Conservation (phyloP, 2,888 invertebrate species). For the Pseudococcus longispinus region DNA sequence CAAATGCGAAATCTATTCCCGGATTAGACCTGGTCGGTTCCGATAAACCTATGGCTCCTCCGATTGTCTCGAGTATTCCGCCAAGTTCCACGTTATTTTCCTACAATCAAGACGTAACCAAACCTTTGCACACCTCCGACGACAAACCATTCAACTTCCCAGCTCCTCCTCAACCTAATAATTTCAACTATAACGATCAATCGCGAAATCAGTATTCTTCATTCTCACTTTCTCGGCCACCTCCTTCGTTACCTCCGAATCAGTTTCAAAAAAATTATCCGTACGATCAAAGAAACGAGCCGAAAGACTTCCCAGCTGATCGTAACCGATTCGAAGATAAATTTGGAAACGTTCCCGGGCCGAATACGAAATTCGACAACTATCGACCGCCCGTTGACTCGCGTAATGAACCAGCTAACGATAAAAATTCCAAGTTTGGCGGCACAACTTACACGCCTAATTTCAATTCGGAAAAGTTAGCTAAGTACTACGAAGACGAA, state of each 20-base stretch:
- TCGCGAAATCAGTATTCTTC: conserved; percentile 28
- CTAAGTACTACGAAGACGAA: conserved; percentile 54
- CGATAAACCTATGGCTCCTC: conserved; percentile 35
- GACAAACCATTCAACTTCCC: conserved; percentile 59
- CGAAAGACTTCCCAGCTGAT: background rate
- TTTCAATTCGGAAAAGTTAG: conserved; percentile 49
- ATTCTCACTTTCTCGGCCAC: background rate
- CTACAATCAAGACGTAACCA: conserved; percentile 57
- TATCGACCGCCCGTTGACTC: background rate
- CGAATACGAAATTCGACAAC: background rate
- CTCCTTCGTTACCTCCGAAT: background rate
- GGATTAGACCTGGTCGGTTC: conserved; percentile 73
- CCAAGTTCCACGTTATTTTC: conserved; percentile 42
- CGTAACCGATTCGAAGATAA: conserved; percentile 20
- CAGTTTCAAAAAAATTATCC: background rate
- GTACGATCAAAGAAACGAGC: background rate
- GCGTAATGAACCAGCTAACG: background rate
- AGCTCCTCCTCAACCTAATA: background rate
- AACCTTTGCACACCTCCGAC: conserved; percentile 58
- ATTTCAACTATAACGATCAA: background rate
- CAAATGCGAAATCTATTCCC: conserved; percentile 69
- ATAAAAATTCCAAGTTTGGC: background rate
- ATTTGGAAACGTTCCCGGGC: background rate
- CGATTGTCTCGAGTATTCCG: conserved; percentile 47
- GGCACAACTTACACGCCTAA: conserved; percentile 20